These are phyloP conservation scores for Amorpha juglandis DNA, from an alignment of 2,888 invertebrate genomes.

Conservation along the genomic window DNA sequence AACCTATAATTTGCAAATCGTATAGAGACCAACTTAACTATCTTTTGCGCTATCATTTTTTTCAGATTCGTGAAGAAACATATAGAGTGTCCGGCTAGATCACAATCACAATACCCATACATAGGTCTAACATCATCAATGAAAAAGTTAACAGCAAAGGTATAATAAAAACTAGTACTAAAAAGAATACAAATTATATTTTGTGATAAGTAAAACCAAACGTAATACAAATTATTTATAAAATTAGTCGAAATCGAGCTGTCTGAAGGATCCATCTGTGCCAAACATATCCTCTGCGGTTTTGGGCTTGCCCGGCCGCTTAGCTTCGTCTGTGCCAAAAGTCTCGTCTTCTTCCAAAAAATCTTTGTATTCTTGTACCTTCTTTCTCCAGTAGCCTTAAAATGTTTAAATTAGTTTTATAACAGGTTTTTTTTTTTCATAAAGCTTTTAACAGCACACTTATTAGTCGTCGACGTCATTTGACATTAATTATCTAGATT, in stretches of 20 bases:
- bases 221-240: not conserved
- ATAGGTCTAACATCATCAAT: too few species aligned
- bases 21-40: too few species aligned
- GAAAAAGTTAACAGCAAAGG: not conserved
- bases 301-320: conserved; percentile 81
- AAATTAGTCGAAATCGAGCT: conserved; percentile 69
- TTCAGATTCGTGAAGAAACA: too few species aligned
- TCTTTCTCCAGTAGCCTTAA: conserved; percentile 67
- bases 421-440: too few species aligned
- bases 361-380: conserved; percentile 73
- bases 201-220: conserved; percentile 3
- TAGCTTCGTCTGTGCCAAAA: conserved; percentile 81
- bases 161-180: not conserved
- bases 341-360: conserved; percentile 81
- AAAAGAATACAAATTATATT: conserved; percentile 28
- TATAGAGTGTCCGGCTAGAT: too few species aligned
- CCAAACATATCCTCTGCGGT: conserved; percentile 83
- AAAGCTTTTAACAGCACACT: too few species aligned
- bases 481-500: too few species aligned
- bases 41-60: too few species aligned
- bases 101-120: too few species aligned
- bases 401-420: conserved; percentile 27
- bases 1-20: too few species aligned
- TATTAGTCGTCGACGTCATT: too few species aligned
- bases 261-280: conserved; percentile 81